phyloP scores from a whole-genome alignment of 2,888 invertebrate genomes.

The Tethea ocularis region DNA sequence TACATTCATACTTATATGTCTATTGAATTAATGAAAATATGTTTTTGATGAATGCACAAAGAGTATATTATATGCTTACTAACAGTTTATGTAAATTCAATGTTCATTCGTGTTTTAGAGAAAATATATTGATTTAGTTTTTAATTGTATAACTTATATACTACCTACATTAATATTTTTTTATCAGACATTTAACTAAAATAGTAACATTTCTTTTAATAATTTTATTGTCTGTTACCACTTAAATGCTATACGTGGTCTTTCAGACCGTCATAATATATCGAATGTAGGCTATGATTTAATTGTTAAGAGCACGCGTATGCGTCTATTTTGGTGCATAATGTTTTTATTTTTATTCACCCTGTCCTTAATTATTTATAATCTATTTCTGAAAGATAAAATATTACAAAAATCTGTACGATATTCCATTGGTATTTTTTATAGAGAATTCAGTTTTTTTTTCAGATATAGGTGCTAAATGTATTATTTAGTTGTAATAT shows the following conservation, averaged over 20 bases:
- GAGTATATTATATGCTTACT: neutral
- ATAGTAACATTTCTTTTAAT: slow-evolving; percentile 1
- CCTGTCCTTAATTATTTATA: slow-evolving; percentile 21
- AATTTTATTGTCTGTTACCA: slow-evolving; percentile 17
- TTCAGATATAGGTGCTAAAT: slow-evolving; percentile 11
- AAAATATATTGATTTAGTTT: neutral
- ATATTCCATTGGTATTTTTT: neutral
- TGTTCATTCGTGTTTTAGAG: no score
- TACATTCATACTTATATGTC: neutral
- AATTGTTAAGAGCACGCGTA: slow-evolving; percentile 43
- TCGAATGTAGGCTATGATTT: slow-evolving; percentile 72
- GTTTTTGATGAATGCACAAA: neutral
- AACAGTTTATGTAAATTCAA: no score
- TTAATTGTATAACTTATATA: neutral
- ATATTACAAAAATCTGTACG: no score
- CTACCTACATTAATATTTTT: neutral
- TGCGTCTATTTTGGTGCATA: slow-evolving; percentile 59
- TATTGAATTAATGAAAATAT: neutral
- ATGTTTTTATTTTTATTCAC: slow-evolving; percentile 50
- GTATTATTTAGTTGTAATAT: slow-evolving; percentile 3
- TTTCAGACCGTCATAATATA: slow-evolving; percentile 15
- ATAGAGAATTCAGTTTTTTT: neutral
- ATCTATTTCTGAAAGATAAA: neutral
- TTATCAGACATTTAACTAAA: neutral
- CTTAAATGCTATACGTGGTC: slow-evolving; percentile 11